Conservation (phyloP, 1,140 invertebrate species). For the Paraescarpia echinospica region DNA sequence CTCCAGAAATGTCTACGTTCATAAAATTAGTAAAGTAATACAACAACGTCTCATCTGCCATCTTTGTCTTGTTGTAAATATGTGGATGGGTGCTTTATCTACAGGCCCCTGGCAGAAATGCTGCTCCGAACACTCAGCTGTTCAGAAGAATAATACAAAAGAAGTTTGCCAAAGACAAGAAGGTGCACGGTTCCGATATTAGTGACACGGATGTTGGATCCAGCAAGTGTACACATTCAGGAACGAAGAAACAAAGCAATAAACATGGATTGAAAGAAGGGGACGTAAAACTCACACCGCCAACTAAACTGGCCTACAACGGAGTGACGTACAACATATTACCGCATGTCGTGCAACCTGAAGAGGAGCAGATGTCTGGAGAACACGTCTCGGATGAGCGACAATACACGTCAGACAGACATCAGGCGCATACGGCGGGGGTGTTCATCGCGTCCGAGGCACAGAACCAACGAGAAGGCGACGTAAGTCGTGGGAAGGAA, state of each 20-base stretch:
- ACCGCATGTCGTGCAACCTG: background rate
- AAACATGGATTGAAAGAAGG: background rate
- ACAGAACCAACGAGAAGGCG: background rate
- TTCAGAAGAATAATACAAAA: background rate
- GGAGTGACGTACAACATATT: background rate
- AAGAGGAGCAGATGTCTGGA: background rate
- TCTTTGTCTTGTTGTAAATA: background rate
- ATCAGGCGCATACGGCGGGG: background rate
- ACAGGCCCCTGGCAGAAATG: background rate
- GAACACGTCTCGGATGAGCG: background rate
- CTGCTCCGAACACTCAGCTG: background rate
- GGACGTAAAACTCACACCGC: background rate
- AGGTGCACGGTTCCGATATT: background rate
- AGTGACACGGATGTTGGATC: background rate
- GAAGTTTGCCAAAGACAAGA: background rate
- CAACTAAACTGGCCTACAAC: background rate
- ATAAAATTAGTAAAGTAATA: background rate
- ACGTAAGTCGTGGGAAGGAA: background rate
- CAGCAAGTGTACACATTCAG: background rate
- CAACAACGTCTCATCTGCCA: background rate
- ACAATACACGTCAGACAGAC: background rate
- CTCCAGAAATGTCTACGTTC: background rate
- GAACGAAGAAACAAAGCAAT: background rate
- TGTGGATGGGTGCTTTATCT: too few relatives aligned
- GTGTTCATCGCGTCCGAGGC: background rate